Conservation (phyloP, 2,797 vertebrate genomes). For the Chloroceryle amazona region DNA sequence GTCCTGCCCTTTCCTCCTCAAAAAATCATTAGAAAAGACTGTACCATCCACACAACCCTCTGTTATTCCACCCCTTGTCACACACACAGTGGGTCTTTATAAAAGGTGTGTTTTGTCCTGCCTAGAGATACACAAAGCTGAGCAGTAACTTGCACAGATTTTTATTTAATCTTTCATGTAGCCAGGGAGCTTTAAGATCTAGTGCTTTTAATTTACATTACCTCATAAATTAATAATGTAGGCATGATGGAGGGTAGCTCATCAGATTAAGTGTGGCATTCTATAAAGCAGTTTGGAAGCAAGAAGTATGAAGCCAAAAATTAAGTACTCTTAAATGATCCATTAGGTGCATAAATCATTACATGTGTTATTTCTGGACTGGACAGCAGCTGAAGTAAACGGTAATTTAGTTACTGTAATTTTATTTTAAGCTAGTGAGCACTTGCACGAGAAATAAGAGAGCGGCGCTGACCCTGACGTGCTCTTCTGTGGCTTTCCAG, state of each 20-base stretch:
- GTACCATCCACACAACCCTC: not conserved
- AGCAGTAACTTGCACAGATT: slow-evolving; percentile 11
- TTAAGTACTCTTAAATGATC: slow-evolving; percentile 4
- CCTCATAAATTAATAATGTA: slow-evolving; percentile 71
- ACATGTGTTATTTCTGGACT: slow-evolving; percentile 51
- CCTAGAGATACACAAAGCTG: not conserved
- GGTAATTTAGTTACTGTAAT: slow-evolving; percentile 58
- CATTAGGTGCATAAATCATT: slow-evolving; percentile 48
- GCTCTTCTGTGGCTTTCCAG: not conserved
- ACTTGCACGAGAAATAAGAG: slow-evolving; percentile 1
- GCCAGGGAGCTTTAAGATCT: slow-evolving; percentile 41
- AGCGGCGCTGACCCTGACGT: not conserved
- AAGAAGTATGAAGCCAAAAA: not conserved
- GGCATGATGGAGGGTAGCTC: slow-evolving; percentile 31
- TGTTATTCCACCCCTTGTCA: not conserved
- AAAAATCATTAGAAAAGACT: not conserved
- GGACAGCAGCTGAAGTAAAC: slow-evolving; percentile 27
- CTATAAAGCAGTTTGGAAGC: slow-evolving; percentile 38
- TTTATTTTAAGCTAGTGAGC: slow-evolving; percentile 56
- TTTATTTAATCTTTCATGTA: slow-evolving; percentile 27
- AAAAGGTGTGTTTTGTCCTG: not conserved
- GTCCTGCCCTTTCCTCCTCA: not conserved
- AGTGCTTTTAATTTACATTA: slow-evolving; percentile 73
- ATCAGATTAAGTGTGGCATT: slow-evolving; percentile 52
- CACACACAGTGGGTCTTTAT: not conserved